Conservation (phyloP, 2,113 vertebrate species). For the Corapipo altera region DNA sequence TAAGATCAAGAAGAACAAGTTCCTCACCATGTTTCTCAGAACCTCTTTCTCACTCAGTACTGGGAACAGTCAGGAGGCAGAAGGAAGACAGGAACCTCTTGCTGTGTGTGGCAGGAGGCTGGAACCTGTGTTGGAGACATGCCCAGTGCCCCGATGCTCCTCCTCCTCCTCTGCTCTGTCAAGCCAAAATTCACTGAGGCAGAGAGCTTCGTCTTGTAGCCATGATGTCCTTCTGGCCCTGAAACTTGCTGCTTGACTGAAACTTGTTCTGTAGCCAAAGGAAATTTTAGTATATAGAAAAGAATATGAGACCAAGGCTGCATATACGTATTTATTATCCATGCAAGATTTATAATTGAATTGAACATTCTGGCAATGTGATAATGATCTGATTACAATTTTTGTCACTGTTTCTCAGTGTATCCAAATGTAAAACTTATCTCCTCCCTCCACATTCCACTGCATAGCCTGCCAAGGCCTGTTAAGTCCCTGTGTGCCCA, state of each 20-base stretch:
- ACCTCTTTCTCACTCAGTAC: background rate
- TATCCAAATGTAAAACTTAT: background rate
- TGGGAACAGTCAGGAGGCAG: background rate
- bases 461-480: background rate
- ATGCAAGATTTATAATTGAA: conserved; percentile 31
- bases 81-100: background rate
- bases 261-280: background rate
- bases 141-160: background rate
- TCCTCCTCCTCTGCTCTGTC: background rate
- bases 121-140: background rate
- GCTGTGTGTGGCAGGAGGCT: background rate
- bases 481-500: background rate
- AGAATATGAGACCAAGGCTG: background rate
- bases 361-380: background rate
- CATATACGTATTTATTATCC: background rate
- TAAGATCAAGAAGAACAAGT: background rate
- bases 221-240: background rate
- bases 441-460: background rate
- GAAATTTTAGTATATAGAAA: background rate
- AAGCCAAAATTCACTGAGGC: background rate
- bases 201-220: background rate
- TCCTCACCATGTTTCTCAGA: background rate
- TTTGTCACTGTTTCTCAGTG: conserved; percentile 21
- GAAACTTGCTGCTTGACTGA: background rate
- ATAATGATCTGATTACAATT: conserved; percentile 30